Evolutionary conservation across 2,797 vertebrate species (phyloP).

Genomic region (Xenops minutus): DNA sequence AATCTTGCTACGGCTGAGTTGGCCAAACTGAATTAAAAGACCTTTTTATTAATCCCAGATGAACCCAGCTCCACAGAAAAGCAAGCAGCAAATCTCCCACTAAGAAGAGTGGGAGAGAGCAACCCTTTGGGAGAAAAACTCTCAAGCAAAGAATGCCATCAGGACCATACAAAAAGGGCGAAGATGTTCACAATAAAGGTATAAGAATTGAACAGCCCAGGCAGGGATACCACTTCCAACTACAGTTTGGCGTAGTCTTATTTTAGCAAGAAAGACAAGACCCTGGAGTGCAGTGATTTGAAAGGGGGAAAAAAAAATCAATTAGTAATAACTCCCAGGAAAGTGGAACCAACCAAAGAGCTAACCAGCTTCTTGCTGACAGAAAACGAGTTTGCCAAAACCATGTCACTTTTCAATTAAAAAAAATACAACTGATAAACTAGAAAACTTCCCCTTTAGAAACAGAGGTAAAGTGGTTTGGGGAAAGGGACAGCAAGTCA

Average conservation of each 20-base stretch:
- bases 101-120: neutral
- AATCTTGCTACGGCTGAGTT: neutral
- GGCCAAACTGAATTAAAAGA: slow-evolving; percentile 22
- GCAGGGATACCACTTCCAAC: neutral
- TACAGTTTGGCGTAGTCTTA: neutral
- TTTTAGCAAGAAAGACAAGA: slow-evolving; percentile 21
- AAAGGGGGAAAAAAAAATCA: neutral
- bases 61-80: neutral
- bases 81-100: neutral
- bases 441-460: slow-evolving; percentile 18
- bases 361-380: slow-evolving; percentile 15
- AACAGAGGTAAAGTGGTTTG: slow-evolving; percentile 12
- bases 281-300: neutral
- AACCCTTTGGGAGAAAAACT: neutral
- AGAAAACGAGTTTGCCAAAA: slow-evolving; percentile 50
- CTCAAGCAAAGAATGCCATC: neutral
- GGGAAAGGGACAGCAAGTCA: slow-evolving; percentile 42
- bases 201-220: neutral
- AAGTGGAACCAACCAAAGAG: slow-evolving; percentile 33
- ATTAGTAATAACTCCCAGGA: slow-evolving; percentile 27
- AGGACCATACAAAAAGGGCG: neutral
- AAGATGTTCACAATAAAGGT: neutral
- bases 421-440: slow-evolving; percentile 1
- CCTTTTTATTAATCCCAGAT: slow-evolving; percentile 48
- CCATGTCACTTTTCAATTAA: slow-evolving; percentile 45